These are phyloP conservation scores for Rhingia rostrata DNA, from an alignment of 2,888 invertebrate genomes.

Conservation along the genomic window DNA sequence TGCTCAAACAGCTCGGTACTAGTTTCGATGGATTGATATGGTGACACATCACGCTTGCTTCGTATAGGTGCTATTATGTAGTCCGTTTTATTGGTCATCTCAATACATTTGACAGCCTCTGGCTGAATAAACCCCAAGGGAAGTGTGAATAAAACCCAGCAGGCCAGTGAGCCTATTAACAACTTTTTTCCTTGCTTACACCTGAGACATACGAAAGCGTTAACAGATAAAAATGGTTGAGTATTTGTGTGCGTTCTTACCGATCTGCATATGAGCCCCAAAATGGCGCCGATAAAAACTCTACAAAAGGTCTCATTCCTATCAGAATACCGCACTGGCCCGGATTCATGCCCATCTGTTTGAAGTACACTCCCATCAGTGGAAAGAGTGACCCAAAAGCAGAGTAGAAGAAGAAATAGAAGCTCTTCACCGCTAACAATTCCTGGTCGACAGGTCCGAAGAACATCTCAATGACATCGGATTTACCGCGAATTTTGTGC, in stretches of 20 bases:
- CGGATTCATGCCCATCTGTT: conserved; percentile 99
- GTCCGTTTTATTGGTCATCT: conserved; percentile 86
- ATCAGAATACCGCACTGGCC: conserved; percentile 97
- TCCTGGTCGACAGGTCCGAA: conserved; percentile 94
- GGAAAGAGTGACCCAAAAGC: conserved; percentile 99
- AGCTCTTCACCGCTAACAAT: conserved; percentile 96
- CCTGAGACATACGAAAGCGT: conserved; percentile 80
- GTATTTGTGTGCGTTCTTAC: conserved; percentile 78
- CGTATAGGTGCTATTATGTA: conserved; percentile 85
- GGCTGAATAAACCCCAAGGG: conserved; percentile 98
- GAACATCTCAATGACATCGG: conserved; percentile 92
- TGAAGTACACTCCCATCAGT: conserved; percentile 99
- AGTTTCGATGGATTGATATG: conserved; percentile 75
- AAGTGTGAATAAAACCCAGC: conserved; percentile 98
- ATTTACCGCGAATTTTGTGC: conserved; percentile 93
- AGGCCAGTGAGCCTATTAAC: conserved; percentile 93
- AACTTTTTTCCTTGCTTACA: conserved; percentile 94
- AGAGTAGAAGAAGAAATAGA: conserved; percentile 99
- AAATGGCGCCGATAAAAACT: conserved; percentile 98
- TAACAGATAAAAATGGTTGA: background rate
- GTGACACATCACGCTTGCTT: conserved; percentile 83
- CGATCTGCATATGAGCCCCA: conserved; percentile 98
- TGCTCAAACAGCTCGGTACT: conserved; percentile 76
- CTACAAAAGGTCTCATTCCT: conserved; percentile 97
- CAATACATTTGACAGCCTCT: conserved; percentile 94